Evolutionary conservation across 2,113 vertebrate genomes (phyloP).

Genomic region (Sciurus niger): DNA sequence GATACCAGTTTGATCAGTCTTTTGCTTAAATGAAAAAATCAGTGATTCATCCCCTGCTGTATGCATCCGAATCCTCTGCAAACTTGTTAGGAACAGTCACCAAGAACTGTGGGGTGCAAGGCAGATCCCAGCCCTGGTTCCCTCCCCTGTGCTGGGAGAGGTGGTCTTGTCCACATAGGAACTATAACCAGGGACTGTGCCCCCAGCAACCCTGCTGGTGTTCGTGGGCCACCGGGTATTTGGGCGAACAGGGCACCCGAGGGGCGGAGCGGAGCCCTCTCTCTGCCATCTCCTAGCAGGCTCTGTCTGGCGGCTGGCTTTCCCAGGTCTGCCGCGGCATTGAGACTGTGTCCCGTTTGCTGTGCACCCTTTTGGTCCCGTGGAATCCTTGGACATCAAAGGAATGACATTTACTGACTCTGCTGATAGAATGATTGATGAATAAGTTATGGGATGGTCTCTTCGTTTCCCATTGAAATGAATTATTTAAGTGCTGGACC

Average conservation of each 20-base stretch:
- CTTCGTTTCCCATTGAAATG: constrained; percentile 53
- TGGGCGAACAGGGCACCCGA: neutral
- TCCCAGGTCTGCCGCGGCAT: neutral
- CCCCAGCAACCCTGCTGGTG: neutral
- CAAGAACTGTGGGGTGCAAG: neutral
- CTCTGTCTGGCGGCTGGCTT: neutral
- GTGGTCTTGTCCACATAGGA: neutral
- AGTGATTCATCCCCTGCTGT: too few relatives aligned
- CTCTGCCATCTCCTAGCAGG: neutral
- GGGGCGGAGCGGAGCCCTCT: neutral
- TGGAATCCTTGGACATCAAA: constrained; percentile 22
- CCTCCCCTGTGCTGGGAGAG: neutral
- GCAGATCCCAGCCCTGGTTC: neutral
- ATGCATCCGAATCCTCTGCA: neutral
- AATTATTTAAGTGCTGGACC: constrained; percentile 57
- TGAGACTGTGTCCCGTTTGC: neutral
- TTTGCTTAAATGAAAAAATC: neutral
- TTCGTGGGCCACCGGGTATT: neutral
- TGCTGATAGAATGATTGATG: constrained; percentile 55
- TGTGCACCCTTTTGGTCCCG: neutral
- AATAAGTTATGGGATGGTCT: neutral
- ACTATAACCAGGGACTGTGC: neutral
- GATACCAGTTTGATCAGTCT: neutral
- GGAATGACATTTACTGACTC: constrained; percentile 36
- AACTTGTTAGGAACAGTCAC: neutral